Conservation (phyloP, 2,797 vertebrate genomes). For the Myiothlypis chrysogaster region DNA sequence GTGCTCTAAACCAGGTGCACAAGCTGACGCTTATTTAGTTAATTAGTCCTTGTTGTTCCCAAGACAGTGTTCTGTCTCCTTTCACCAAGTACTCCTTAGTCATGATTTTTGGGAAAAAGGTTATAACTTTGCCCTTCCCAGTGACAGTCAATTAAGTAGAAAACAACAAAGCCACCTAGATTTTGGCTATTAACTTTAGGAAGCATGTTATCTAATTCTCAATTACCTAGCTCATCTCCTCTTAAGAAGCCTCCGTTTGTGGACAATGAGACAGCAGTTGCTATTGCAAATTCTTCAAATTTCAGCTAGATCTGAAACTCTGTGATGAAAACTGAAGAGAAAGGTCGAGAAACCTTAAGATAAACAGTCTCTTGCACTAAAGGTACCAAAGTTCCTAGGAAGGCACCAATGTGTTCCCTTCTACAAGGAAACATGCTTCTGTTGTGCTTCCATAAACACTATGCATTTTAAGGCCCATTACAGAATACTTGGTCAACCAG, state of each 20-base stretch:
- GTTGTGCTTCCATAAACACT: neutral
- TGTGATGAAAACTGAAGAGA: neutral
- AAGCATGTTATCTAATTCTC: neutral
- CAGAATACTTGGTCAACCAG: neutral
- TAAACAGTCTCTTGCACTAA: neutral
- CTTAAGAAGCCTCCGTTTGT: neutral
- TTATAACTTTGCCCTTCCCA: neutral
- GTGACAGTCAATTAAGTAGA: neutral
- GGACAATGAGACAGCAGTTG: neutral
- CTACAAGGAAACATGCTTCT: neutral
- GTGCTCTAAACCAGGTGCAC: neutral
- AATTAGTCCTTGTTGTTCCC: neutral
- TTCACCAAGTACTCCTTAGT: neutral
- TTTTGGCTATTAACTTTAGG: neutral
- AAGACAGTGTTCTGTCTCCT: neutral
- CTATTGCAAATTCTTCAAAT: neutral
- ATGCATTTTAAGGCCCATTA: neutral
- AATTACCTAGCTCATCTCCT: neutral
- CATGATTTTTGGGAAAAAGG: neutral
- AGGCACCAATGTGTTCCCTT: neutral
- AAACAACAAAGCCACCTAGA: neutral
- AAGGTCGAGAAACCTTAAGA: neutral
- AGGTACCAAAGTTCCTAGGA: neutral
- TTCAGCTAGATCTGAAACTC: neutral
- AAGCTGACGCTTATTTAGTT: neutral